A percentile compares a stretch with the other conserved stretches of the same genome.
These are phyloP conservation scores for Astyanax mexicanus DNA, from an alignment of 2,797 vertebrate species.

Conservation along the genomic window DNA sequence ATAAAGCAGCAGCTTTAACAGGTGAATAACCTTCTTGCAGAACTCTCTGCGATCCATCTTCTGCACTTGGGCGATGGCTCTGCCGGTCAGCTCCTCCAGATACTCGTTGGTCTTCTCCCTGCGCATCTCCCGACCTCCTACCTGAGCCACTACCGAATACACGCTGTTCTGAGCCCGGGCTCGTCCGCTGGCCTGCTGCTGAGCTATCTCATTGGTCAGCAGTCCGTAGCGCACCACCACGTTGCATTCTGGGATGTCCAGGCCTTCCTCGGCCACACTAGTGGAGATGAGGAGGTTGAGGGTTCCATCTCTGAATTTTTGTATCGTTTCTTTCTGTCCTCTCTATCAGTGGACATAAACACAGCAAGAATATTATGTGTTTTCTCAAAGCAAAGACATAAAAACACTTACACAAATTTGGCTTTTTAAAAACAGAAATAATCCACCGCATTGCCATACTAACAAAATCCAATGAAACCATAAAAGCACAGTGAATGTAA, in stretches of 20 bases:
- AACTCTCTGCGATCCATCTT: conserved; percentile 77
- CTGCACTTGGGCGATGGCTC: conserved; percentile 82
- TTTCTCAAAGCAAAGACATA: no score
- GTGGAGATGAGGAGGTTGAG: conserved; percentile 94
- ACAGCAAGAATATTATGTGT: background rate
- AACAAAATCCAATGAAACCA: no score
- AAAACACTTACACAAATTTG: no score
- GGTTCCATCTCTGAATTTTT: conserved; percentile 75
- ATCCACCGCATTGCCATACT: no score
- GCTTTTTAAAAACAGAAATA: no score
- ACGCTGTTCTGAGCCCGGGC: conserved; percentile 84
- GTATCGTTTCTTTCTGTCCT: conserved; percentile 82
- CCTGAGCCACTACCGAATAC: conserved; percentile 86
- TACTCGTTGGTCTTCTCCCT: conserved; percentile 84
- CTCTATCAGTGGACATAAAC: conserved; percentile 62
- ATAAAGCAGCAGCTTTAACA: no score
- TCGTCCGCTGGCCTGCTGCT: conserved; percentile 91
- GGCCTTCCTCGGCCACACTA: conserved; percentile 92
- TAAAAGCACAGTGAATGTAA: no score
- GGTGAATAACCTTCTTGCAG: conserved; percentile 69
- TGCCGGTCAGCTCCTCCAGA: conserved; percentile 81
- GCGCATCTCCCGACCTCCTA: conserved; percentile 78
- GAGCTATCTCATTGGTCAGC: conserved; percentile 94
- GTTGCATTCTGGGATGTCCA: conserved; percentile 92
- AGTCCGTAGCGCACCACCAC: conserved; percentile 93